phyloP scores from a whole-genome alignment of 1,140 invertebrate species.

The Caenorhabditis elegans region DNA sequence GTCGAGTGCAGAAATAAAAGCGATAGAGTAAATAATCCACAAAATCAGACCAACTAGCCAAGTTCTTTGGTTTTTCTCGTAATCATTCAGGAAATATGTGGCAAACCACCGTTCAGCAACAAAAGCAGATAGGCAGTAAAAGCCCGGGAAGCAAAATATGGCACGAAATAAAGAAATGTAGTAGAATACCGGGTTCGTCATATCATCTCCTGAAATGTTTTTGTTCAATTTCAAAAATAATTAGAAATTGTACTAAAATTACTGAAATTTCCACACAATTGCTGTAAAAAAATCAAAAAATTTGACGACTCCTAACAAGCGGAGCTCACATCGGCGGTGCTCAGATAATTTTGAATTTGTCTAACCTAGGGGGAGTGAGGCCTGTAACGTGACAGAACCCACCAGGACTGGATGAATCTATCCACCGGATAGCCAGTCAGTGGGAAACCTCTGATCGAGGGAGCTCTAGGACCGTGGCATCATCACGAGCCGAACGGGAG shows the following conservation, averaged over 20 bases:
- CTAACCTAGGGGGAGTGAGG: too few species aligned
- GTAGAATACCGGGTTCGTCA: not conserved
- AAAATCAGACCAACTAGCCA: not conserved
- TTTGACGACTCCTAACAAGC: too few species aligned
- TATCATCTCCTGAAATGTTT: not conserved
- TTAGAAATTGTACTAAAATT: too few species aligned
- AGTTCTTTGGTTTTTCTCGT: not conserved
- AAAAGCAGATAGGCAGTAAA: not conserved
- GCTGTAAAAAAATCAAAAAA: too few species aligned
- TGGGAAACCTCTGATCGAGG: too few species aligned
- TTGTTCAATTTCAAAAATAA: too few species aligned
- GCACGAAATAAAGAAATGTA: not conserved
- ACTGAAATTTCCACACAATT: too few species aligned
- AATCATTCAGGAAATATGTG: slow-evolving; percentile 14
- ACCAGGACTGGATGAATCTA: too few species aligned
- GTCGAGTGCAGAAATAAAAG: not conserved
- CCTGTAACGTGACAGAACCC: too few species aligned
- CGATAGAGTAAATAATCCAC: not conserved
- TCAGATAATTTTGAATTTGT: not conserved
- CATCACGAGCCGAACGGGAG: too few species aligned
- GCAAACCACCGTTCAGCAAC: slow-evolving; percentile 6
- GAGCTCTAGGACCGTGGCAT: too few species aligned
- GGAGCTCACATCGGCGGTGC: slow-evolving; percentile 12
- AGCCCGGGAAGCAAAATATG: not conserved
- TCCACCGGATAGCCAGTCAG: too few species aligned